Base-by-base conservation (phyloP, 2,113 vertebrate species). In the Hippocampus abdominalis region DNA sequence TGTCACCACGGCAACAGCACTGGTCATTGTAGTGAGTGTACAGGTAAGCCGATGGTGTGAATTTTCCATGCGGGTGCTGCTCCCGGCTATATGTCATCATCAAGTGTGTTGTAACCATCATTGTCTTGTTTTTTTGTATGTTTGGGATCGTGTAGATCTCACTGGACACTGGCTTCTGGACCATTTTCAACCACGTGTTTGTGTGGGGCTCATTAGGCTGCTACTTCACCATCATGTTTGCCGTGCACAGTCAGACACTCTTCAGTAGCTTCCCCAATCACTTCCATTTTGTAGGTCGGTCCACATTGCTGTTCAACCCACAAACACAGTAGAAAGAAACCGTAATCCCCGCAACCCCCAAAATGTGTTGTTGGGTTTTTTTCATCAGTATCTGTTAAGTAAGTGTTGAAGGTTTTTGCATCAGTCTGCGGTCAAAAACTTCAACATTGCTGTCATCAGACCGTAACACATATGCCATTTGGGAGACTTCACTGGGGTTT, bases 111-210 rank as follows among this genome's bases (percentile, higher is more conserved):
- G 13, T 57, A 53, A 76, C 42, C 61, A 39, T 74, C 29, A 46
- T 29, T 23, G 5, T 36, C 32, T 18, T 16, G 23, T 60, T 60
- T 72, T 72, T 18, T 3, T 80, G 59, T 86, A 25, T 78, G 61
- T 71, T 53, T 82, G 72, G 5, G 23, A 20, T 49, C 21, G 6
- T 23, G 39, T 73, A 98, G 96, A 97, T 98, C 0, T 93, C 93
- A 48, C 87, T 98, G 7, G 96, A 98, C 77, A 98, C 96, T 0
- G 95, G 95, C 46, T 98, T 95, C 87, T 98, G 96, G 96, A 98
- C 96, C 0, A 91, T 95, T 65, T 95, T 98, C 86, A 98, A 98
- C 89, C 96, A 96, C 65, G 95, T 97, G 91, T 98, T 95, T 84
- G 94, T 98, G 83, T 97, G 95, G 96, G 95, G 95, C 73, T 98